Conservation (phyloP, 2,797 vertebrate genomes). For the Anabacerthia variegaticeps region DNA sequence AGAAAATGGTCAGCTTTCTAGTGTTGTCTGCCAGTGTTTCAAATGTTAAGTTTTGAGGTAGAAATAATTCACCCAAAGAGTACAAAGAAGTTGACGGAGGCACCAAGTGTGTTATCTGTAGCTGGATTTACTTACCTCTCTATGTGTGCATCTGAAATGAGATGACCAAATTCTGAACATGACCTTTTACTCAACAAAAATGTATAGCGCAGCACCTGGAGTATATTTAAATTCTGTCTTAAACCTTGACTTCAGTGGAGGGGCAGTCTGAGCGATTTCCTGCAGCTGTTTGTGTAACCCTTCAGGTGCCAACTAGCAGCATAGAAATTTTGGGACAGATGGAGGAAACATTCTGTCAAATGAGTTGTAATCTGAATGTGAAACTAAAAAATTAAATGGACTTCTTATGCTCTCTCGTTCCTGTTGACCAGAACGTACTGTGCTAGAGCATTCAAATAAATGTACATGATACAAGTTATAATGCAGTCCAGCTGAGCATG, state of each 20-base stretch:
- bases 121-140: not conserved
- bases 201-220: not conserved
- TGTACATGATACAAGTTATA: not conserved
- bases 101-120: not conserved
- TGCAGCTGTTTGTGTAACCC: not conserved
- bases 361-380: not conserved
- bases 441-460: not conserved
- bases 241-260: not conserved
- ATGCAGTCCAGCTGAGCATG: not conserved
- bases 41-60: not conserved
- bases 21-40: not conserved
- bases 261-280: not conserved
- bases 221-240: not conserved
- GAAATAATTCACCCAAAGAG: not conserved
- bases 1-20: not conserved
- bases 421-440: not conserved
- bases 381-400: not conserved
- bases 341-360: not conserved
- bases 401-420: not conserved
- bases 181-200: not conserved
- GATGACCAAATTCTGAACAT: not conserved
- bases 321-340: not conserved
- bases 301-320: not conserved
- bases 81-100: not conserved
- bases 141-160: not conserved